Percentiles rank a stretch among this genome's conserved stretches.
These are phyloP conservation scores for Oncopodura yosiiana DNA, from an alignment of 1,140 invertebrate genomes.

Conservation along the genomic window DNA sequence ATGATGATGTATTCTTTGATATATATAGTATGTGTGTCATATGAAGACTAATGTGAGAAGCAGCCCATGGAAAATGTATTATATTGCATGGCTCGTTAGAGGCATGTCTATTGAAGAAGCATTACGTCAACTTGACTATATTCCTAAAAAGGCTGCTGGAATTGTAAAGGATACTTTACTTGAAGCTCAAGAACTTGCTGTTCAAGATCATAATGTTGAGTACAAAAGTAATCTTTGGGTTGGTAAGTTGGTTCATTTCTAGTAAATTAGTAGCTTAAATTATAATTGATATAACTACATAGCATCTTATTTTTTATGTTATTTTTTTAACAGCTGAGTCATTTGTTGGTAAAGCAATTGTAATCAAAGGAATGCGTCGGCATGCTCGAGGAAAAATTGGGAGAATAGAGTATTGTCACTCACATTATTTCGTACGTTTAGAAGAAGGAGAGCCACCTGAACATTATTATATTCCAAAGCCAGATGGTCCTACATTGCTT, in stretches of 20 bases:
- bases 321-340: slow-evolving; percentile 65
- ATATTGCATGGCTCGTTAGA: slow-evolving; percentile 69
- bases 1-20: slow-evolving; percentile 27
- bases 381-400: slow-evolving; percentile 64
- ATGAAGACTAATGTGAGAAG: slow-evolving; percentile 74
- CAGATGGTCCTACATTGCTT: slow-evolving; percentile 59
- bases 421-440: slow-evolving; percentile 77
- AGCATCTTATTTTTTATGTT: slow-evolving; percentile 32
- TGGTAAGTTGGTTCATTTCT: slow-evolving; percentile 53
- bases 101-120: slow-evolving; percentile 92
- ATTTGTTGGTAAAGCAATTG: slow-evolving; percentile 59
- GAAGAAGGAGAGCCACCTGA: slow-evolving; percentile 88
- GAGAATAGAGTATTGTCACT: slow-evolving; percentile 63
- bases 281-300: slow-evolving; percentile 5
- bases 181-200: slow-evolving; percentile 80
- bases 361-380: slow-evolving; percentile 69
- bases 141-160: slow-evolving; percentile 69
- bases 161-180: slow-evolving; percentile 67
- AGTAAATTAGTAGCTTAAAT: no score
- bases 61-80: slow-evolving; percentile 85
- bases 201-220: slow-evolving; percentile 84
- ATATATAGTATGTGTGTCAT: slow-evolving; percentile 74
- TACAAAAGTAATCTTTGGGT: slow-evolving; percentile 93
- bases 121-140: slow-evolving; percentile 75
- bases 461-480: slow-evolving; percentile 53